These are phyloP conservation scores for Paramormyrops kingsleyae DNA, from an alignment of 2,113 vertebrate genomes.

Conservation along the genomic window DNA sequence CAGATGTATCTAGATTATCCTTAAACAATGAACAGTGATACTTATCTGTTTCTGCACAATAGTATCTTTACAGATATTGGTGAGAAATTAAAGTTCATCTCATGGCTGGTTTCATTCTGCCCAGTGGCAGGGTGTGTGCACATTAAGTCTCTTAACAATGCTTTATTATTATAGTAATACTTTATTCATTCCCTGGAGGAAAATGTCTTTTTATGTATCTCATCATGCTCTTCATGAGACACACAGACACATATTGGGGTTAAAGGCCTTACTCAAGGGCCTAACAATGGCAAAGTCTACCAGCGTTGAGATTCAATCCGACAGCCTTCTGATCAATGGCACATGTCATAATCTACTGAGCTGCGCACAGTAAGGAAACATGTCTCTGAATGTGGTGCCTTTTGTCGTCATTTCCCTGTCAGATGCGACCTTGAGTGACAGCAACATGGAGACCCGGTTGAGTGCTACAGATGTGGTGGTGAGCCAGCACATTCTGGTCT, in stretches of 20 bases:
- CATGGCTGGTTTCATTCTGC: not conserved
- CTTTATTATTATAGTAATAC: not conserved
- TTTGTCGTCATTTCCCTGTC: not conserved
- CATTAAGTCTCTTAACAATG: not conserved
- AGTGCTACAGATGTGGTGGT: conserved; percentile 58
- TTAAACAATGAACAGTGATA: not conserved
- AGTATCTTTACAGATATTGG: not conserved
- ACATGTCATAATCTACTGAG: not conserved
- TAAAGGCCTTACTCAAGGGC: not conserved
- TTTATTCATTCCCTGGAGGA: not conserved
- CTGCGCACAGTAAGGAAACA: not conserved
- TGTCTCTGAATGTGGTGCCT: not conserved
- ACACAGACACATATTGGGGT: not conserved
- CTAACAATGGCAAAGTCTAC: not conserved
- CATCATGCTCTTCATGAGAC: not conserved
- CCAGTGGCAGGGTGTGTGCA: not conserved
- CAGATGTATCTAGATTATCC: not conserved
- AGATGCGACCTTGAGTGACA: conserved; percentile 69
- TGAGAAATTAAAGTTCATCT: not conserved
- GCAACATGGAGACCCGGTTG: conserved; percentile 67
- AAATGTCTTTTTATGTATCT: not conserved
- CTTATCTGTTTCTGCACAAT: not conserved
- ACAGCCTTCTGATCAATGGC: not conserved
- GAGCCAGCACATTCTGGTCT: conserved; percentile 75
- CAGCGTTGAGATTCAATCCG: not conserved